A percentile compares a stretch with the other conserved stretches of the same genome.
phyloP scores from a whole-genome alignment of 2,113 vertebrate species.

The Alexandromys fortis region DNA sequence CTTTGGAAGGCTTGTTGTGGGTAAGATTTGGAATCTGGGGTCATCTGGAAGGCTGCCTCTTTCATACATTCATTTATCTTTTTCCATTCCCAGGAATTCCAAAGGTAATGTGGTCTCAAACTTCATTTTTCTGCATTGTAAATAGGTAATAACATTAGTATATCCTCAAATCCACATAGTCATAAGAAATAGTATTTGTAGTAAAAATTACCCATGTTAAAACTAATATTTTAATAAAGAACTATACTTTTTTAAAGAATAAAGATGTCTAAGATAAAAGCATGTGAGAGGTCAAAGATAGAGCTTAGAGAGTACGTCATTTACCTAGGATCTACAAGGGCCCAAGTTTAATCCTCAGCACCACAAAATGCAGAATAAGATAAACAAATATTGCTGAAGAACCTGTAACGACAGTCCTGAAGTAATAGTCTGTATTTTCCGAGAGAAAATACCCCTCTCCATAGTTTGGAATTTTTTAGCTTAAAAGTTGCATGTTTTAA shows the following conservation, averaged over 20 bases:
- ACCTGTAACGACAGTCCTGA: background rate
- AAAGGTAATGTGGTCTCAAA: slow-evolving; percentile 7
- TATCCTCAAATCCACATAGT: background rate
- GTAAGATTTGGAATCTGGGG: slow-evolving; percentile 32
- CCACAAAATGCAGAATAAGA: background rate
- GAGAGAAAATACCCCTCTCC: background rate
- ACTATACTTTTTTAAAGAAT: background rate
- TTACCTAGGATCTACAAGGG: background rate
- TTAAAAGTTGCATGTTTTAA: slow-evolving; percentile 5
- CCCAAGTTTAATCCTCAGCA: background rate
- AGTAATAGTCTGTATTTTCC: slow-evolving; percentile 6
- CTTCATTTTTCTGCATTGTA: slow-evolving; percentile 20
- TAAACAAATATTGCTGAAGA: background rate
- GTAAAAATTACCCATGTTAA: background rate
- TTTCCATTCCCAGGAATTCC: background rate
- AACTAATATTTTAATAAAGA: slow-evolving; percentile 24
- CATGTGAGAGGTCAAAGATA: background rate
- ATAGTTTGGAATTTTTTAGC: background rate
- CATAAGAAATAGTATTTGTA: background rate
- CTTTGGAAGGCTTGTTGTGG: background rate
- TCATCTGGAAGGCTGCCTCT: slow-evolving; percentile 13
- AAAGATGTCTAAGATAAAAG: background rate
- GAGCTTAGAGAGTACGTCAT: too few species aligned
- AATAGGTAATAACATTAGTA: background rate
- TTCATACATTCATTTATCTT: background rate